Evolutionary conservation across 1,140 invertebrate genomes (phyloP).

Genomic region (Oppia nitens): DNA sequence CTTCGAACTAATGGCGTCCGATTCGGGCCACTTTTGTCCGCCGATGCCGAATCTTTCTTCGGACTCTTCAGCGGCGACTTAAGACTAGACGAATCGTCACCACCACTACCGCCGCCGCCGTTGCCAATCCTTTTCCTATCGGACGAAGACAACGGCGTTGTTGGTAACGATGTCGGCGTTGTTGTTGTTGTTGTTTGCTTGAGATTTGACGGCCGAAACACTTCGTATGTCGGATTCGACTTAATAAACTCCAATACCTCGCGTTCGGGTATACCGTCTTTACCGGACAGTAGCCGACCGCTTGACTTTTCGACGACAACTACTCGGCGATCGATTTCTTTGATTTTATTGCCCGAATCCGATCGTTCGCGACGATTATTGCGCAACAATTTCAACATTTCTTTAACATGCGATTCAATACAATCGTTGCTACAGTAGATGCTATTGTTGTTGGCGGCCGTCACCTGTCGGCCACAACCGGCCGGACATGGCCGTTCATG

Average conservation of each 20-base stretch:
- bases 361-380: background rate
- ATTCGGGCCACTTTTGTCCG: background rate
- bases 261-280: slow-evolving; percentile 5
- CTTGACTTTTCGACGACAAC: background rate
- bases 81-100: background rate
- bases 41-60: background rate
- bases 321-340: slow-evolving; percentile 21
- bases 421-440: slow-evolving; percentile 70
- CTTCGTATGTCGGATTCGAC: slow-evolving; percentile 27
- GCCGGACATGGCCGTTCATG: slow-evolving; percentile 10
- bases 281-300: background rate
- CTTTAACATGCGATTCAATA: slow-evolving; percentile 62
- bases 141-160: background rate
- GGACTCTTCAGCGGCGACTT: background rate
- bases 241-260: slow-evolving; percentile 4
- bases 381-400: slow-evolving; percentile 35
- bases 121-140: slow-evolving; percentile 7
- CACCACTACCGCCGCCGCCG: background rate
- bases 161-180: background rate
- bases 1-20: background rate
- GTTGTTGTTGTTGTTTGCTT: background rate
- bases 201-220: background rate
- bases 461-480: background rate
- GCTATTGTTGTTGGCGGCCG: slow-evolving; percentile 35
- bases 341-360: slow-evolving; percentile 5